Base-by-base conservation (phyloP, 2,113 vertebrate genomes). In the Macroglossus sobrinus region DNA sequence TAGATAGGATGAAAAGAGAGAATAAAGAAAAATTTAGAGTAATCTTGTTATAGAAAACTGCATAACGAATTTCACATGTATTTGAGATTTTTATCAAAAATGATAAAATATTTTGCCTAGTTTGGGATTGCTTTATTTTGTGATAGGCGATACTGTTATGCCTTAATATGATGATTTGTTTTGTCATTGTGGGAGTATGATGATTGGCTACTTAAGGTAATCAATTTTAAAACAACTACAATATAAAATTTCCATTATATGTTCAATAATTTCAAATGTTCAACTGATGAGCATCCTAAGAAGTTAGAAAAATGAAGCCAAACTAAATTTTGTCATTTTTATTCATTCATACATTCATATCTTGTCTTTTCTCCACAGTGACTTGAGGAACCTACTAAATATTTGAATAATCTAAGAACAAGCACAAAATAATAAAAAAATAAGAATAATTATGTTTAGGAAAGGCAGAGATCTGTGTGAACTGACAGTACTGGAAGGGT, bases 391-490 rank as follows among this genome's bases (percentile, higher is more conserved):
- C 4, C 14, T 82, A 79, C 9, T 89, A 84, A 93, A 28, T 93
- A 80, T 64, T 91, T 90, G 8, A 55, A 81, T 10, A 79, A 30
- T 64, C 24, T 4, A 19, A 76, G 1, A 85, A 76, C 0, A 93
- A 93, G 4, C 24, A 96, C 84, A 96, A 59, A 91, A 96, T 26
- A 4, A 10, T 45, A 74, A 84, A 86, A 93, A 50, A 50, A 59
- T 59, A 35, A 87, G 64, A 85, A 47, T 26, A n/a, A 22, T 57
- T 75, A 35, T 84, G 7, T 19, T 85, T 93, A 88, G 28, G 35
- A 97, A 89, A 86, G 22, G 3, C 33, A 96, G 50, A 84, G 33
- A 63, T 80, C 26, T 74, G 2, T 86, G 13, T 80, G n/a, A 18
- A 45, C 33, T 78, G 26, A 35, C 30, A 91, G 86, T 92, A 6